These are phyloP conservation scores for Marmota monax DNA, from an alignment of 2,113 vertebrate genomes.

Conservation along the genomic window DNA sequence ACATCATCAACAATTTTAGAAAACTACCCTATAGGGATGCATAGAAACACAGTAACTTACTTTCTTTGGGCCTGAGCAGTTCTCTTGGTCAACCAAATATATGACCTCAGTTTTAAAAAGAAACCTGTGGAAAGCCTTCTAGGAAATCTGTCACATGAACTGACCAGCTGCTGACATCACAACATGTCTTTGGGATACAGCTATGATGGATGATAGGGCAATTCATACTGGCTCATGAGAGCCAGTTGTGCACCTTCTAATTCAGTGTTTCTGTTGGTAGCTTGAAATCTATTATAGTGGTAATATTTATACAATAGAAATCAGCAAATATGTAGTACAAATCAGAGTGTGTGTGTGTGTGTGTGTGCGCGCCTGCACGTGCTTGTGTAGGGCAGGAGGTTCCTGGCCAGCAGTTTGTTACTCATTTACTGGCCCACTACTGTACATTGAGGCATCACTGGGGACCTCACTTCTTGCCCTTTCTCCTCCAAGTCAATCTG, in stretches of 20 bases:
- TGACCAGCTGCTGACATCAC: neutral
- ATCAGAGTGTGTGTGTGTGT: neutral
- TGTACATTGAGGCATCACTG: neutral
- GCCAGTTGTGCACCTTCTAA: neutral
- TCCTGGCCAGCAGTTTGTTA: neutral
- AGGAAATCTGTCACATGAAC: neutral
- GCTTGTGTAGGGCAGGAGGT: no score
- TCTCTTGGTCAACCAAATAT: conserved; percentile 16
- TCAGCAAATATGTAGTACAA: neutral
- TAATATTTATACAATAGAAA: neutral
- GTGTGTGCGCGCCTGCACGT: no score
- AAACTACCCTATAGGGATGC: neutral
- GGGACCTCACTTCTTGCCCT: neutral
- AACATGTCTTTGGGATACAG: neutral
- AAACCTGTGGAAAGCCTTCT: neutral
- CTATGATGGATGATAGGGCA: fast-evolving
- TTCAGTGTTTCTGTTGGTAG: neutral
- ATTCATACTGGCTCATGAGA: neutral
- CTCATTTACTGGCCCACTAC: neutral
- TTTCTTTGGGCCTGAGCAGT: neutral
- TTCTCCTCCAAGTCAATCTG: neutral
- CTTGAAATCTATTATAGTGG: neutral
- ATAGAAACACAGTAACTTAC: neutral
- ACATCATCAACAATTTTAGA: conserved; percentile 3
- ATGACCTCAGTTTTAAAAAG: neutral